A percentile compares a stretch with the other conserved stretches of the same genome.
phyloP scores from a whole-genome alignment of 2,888 invertebrate species.

The Thelaira solivaga region DNA sequence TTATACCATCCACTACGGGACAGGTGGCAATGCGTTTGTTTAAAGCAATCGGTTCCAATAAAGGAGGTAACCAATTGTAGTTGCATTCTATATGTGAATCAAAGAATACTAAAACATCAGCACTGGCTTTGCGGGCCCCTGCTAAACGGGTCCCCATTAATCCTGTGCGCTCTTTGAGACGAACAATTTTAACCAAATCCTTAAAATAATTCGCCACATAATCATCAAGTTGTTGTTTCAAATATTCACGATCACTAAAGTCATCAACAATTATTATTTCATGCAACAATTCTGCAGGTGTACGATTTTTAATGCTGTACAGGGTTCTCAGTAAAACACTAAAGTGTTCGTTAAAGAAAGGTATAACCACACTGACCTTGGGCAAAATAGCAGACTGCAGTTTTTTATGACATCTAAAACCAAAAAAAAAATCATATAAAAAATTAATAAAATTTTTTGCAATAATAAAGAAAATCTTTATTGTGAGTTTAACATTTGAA shows the following conservation, averaged over 20 bases:
- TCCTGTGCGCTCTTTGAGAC: constrained; percentile 85
- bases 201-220: constrained; percentile 83
- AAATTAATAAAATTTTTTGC: too few species aligned
- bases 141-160: constrained; percentile 90
- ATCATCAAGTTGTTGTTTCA: constrained; percentile 83
- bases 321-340: constrained; percentile 87
- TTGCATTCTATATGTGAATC: constrained; percentile 93
- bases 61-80: constrained; percentile 82
- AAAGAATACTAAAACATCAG: constrained; percentile 88
- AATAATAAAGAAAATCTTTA: too few species aligned
- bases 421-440: too few species aligned
- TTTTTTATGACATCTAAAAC: constrained; percentile 65
- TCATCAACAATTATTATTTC: constrained; percentile 93
- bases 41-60: constrained; percentile 91
- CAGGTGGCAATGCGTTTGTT: constrained; percentile 92
- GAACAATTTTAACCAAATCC: constrained; percentile 82
- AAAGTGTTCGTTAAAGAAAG: constrained; percentile 95
- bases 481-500: too few species aligned
- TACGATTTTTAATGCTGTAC: constrained; percentile 88
- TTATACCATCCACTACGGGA: constrained; percentile 84
- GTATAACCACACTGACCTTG: constrained; percentile 90
- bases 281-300: constrained; percentile 88
- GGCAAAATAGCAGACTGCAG: constrained; percentile 77
- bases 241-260: constrained; percentile 85
- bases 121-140: constrained; percentile 86